phyloP scores from a whole-genome alignment of 1,140 invertebrate genomes.

The Psilanteris sp. region DNA sequence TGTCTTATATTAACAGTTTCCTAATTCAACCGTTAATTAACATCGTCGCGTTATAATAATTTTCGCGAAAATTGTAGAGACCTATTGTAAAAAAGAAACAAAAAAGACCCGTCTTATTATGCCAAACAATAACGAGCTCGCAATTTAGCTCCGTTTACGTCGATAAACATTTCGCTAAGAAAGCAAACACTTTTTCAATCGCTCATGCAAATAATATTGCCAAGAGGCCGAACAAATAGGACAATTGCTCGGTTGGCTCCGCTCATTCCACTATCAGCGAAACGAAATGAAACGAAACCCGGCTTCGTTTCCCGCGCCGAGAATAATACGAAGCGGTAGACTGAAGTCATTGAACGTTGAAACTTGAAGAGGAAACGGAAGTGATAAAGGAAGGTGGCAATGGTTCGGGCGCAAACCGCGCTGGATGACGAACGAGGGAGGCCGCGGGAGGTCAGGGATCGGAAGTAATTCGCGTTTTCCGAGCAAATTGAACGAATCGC shows the following conservation, averaged over 20 bases:
- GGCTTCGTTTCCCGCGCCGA: neutral
- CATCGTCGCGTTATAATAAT: too few species aligned
- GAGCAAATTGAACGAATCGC: conserved; percentile 59
- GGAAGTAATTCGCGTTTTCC: conserved; percentile 31
- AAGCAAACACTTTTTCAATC: conserved; percentile 4
- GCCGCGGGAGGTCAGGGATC: conserved; percentile 11
- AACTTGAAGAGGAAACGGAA: conserved; percentile 18
- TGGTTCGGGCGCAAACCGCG: conserved; percentile 2
- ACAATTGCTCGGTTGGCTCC: neutral
- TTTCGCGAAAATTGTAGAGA: too few species aligned
- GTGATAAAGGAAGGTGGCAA: conserved; percentile 24
- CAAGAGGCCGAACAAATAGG: conserved; percentile 4
- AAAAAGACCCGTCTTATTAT: too few species aligned
- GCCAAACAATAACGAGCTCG: too few species aligned
- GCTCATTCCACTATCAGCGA: conserved; percentile 7
- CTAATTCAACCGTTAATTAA: too few species aligned
- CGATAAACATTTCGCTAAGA: neutral
- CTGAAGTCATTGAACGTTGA: conserved; percentile 14
- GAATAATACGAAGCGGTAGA: conserved; percentile 11
- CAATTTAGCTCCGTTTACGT: too few species aligned
- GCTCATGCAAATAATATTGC: conserved; percentile 8
- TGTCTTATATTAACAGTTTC: too few species aligned
- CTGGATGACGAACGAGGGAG: conserved; percentile 42
- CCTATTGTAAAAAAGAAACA: too few species aligned
- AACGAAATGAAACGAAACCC: conserved; percentile 4